Evolutionary conservation across 35 echinoderm and acorn worm genomes (phyloP).

Genomic region (Strongylocentrotus purpuratus): DNA sequence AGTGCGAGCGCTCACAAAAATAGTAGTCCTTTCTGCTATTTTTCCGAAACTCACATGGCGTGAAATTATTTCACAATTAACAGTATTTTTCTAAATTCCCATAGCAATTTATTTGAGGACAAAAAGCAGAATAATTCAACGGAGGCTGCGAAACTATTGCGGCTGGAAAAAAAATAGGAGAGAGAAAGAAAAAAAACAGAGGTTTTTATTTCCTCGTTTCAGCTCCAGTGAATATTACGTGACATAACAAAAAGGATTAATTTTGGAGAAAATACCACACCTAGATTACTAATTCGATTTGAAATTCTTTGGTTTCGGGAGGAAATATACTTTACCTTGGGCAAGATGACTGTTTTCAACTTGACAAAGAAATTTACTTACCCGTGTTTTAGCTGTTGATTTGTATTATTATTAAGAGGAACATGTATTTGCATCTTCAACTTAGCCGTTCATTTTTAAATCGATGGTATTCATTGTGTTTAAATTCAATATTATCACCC

Average conservation of each 20-base stretch:
- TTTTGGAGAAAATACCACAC: not conserved
- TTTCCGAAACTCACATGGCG: not conserved
- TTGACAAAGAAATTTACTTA: not conserved
- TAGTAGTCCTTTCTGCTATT: not conserved
- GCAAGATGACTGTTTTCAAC: not conserved
- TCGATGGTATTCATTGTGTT: no score
- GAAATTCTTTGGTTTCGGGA: not conserved
- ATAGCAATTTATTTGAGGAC: conserved; percentile 1
- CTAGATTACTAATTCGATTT: not conserved
- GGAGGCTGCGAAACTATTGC: not conserved
- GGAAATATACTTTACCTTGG: not conserved
- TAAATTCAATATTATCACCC: no score
- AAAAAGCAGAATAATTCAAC: not conserved
- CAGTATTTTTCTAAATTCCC: not conserved
- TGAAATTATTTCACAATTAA: conserved; percentile 14
- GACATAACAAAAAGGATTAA: not conserved
- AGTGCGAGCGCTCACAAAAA: not conserved
- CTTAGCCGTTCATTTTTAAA: no score
- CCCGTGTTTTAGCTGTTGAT: no score
- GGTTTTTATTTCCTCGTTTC: not conserved
- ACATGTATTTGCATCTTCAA: no score
- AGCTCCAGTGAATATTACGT: not conserved
- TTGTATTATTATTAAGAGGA: no score
- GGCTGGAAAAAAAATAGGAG: not conserved
- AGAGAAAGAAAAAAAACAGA: not conserved